These are phyloP conservation scores for Apis cerana DNA, from an alignment of 1,140 invertebrate genomes.

Conservation along the genomic window DNA sequence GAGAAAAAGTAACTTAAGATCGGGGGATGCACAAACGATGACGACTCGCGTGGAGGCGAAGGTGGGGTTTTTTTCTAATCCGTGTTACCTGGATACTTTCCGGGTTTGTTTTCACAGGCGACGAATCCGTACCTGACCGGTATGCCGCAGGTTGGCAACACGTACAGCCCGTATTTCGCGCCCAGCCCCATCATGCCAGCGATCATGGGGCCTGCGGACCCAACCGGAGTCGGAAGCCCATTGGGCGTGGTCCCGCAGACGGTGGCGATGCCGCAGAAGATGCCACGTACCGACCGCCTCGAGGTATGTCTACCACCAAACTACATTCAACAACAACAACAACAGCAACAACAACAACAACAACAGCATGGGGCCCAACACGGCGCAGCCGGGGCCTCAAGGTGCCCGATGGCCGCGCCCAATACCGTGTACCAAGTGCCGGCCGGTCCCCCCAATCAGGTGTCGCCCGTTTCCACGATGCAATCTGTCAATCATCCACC, in stretches of 20 bases:
- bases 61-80: constrained; percentile 52
- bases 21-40: constrained; percentile 8
- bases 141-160: constrained; percentile 90
- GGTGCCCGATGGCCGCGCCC: constrained; percentile 76
- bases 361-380: constrained; percentile 77
- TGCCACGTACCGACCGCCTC: constrained; percentile 96
- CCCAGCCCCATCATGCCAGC: constrained; percentile 92
- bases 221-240: constrained; percentile 85
- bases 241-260: constrained; percentile 91
- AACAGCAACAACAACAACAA: constrained; percentile 69
- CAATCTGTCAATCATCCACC: constrained; percentile 79
- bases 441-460: constrained; percentile 79
- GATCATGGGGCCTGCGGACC: constrained; percentile 91
- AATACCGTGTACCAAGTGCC: constrained; percentile 78
- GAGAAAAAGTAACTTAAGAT: neutral
- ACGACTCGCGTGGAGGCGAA: constrained; percentile 38
- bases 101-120: constrained; percentile 84
- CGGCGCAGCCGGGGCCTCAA: constrained; percentile 75
- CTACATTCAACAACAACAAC: constrained; percentile 78
- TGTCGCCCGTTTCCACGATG: constrained; percentile 80
- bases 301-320: constrained; percentile 90
- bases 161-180: constrained; percentile 93
- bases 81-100: constrained; percentile 71
- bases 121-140: constrained; percentile 94
- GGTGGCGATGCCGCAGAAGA: constrained; percentile 93